These are phyloP conservation scores for Rhabdornis inornatus DNA, from an alignment of 2,113 vertebrate species.

Conservation along the genomic window DNA sequence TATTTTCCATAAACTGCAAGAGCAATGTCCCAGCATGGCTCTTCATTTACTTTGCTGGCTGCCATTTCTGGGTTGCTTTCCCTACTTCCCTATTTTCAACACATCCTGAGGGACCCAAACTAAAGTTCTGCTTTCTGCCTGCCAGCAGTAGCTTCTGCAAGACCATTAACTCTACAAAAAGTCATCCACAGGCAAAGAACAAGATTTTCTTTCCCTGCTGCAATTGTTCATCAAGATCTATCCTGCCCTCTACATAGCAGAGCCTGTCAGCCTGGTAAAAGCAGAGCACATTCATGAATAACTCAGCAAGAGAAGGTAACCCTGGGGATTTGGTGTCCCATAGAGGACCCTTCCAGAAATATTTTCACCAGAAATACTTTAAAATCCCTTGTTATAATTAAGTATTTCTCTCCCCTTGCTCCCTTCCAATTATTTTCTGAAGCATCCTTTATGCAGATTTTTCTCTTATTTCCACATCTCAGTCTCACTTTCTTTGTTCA, in stretches of 20 bases:
- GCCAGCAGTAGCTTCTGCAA: not conserved
- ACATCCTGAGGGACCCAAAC: not conserved
- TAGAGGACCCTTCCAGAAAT: not conserved
- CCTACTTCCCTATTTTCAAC: accelerated
- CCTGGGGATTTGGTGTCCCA: not conserved
- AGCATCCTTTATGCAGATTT: not conserved
- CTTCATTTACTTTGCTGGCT: not conserved
- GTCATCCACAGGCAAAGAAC: not conserved
- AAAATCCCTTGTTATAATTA: not conserved
- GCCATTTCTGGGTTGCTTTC: accelerated
- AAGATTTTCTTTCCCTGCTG: not conserved
- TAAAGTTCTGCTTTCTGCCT: not conserved
- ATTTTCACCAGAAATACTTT: not conserved
- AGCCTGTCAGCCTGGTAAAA: not conserved
- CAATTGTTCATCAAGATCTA: not conserved
- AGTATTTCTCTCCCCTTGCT: not conserved
- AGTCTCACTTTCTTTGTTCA: not conserved
- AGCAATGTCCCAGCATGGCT: not conserved
- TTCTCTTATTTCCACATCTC: not conserved
- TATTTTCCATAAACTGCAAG: not conserved
- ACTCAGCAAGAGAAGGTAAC: not conserved
- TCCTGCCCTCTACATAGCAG: not conserved
- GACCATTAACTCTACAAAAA: not conserved
- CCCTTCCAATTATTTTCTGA: not conserved
- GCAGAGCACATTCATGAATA: accelerated